A percentile compares a stretch with the other conserved stretches of the same genome.
phyloP scores from a whole-genome alignment of 2,797 vertebrate species.

The Danio choprae region DNA sequence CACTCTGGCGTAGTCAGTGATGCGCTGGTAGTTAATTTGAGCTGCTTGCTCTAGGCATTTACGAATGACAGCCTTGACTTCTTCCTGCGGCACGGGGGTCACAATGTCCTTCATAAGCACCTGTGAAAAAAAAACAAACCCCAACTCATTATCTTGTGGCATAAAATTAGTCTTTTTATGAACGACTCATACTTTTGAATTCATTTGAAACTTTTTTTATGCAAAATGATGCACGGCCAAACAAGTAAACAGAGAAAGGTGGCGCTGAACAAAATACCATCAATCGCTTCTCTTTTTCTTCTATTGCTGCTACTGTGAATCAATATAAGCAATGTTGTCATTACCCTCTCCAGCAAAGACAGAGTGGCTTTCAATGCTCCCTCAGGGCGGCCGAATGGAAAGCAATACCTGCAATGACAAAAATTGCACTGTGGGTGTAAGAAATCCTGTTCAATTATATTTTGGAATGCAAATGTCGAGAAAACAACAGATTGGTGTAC shows the following conservation, averaged over 20 bases:
- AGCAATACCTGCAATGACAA: conserved; percentile 88
- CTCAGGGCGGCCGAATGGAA: conserved; percentile 98
- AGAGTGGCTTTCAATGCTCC: conserved; percentile 98
- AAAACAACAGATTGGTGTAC: conserved; percentile 3
- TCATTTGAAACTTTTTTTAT: neutral
- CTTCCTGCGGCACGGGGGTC: conserved; percentile 97
- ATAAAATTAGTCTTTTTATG: neutral
- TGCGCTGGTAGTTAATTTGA: conserved; percentile 95
- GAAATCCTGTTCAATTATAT: conserved; percentile 24
- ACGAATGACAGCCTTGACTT: conserved; percentile 98
- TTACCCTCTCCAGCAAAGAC: conserved; percentile 98
- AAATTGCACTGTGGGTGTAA: neutral
- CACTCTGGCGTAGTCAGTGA: conserved; percentile 97
- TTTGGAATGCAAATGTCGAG: conserved; percentile 14
- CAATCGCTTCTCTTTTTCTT: conserved; percentile 38
- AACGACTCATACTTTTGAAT: neutral
- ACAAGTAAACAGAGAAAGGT: conserved; percentile 10
- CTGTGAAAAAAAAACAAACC: conserved; percentile 61
- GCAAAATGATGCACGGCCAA: conserved; percentile 12
- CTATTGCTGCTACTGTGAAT: conserved; percentile 32
- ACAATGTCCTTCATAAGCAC: conserved; percentile 99
- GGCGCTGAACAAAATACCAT: conserved; percentile 33
- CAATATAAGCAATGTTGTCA: conserved; percentile 61
- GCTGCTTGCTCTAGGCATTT: conserved; percentile 99
- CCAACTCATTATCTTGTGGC: neutral